Base-by-base conservation (phyloP, 2,888 invertebrate genomes). In the Didymodactylos carnosus region DNA sequence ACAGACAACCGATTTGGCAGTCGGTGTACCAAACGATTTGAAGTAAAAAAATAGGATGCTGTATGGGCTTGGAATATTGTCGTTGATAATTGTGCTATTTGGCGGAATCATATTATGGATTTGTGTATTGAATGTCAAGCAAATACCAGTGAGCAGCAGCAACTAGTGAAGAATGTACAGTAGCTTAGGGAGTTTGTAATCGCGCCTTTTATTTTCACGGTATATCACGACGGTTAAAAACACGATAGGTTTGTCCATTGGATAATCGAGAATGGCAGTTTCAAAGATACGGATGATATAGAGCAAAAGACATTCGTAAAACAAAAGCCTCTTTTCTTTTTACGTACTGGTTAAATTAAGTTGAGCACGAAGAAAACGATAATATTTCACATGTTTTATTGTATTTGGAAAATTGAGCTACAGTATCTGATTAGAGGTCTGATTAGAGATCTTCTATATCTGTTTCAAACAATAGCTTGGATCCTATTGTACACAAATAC, bases 211-310 rank as follows among this genome's bases (percentile, higher is more conserved):
- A 98, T 85, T 98, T 98, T 84, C 98, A 98, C 84, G 98, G 98
- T 85, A 98, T 98, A 83, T 95, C 97, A 75, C 90, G 97, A 80
- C 98, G 98, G 98, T 86, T 98, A 78, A 97, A 97, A 86, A 98
- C 97, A 71, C 87, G 98, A 78, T 97, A 98, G 87, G 97, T 97
- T n/a, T 98, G 98, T 83, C 98, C 98, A 2, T 86, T 98, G 79
- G 98, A 98, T 85, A 98, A 98, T 84, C 90, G 97, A 85, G 98
- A 98, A 86, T 98, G 98, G 98, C 98, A 98, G 84, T 98, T 98
- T 87, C 97, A 98, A 84, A 97, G 97, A 89, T 98, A 88, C 13
- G 62, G 62, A n/a, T 35, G 62, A n/a, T 62, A 62, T 35, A 14
- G 14, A 51, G 13, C 2, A n/a, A n/a, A n/a, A n/a, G n/a, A n/a